These are phyloP conservation scores for Plutomurus gul DNA, from an alignment of 1,140 invertebrate genomes.

Conservation along the genomic window DNA sequence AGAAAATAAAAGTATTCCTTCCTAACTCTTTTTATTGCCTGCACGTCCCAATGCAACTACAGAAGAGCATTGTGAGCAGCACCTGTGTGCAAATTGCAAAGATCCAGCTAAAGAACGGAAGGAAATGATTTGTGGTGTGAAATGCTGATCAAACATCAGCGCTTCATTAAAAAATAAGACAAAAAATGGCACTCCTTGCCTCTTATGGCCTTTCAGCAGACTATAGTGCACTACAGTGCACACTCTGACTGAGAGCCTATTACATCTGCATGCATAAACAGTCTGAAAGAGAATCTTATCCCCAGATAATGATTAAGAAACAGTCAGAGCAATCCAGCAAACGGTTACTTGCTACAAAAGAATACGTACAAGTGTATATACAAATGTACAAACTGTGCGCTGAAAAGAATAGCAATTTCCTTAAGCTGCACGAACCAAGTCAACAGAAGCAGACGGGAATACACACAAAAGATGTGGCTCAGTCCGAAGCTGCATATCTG, in stretches of 20 bases:
- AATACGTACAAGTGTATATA: no score
- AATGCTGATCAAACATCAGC: neutral
- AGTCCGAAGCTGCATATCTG: neutral
- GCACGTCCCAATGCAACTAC: neutral
- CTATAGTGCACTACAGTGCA: neutral
- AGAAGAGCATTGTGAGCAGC: neutral
- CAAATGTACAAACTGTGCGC: no score
- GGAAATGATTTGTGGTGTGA: neutral
- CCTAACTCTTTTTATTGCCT: neutral
- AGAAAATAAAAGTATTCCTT: neutral
- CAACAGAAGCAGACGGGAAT: neutral
- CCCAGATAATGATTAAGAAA: neutral
- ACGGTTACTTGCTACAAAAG: neutral
- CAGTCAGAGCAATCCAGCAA: neutral
- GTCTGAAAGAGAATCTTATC: constrained; percentile 5
- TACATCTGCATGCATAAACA: constrained; percentile 1
- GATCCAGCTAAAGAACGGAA: neutral
- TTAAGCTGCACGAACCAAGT: neutral
- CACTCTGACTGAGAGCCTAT: neutral
- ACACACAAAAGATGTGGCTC: neutral
- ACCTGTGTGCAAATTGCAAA: neutral
- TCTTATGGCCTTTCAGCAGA: neutral
- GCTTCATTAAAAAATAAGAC: neutral
- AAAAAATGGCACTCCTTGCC: neutral
- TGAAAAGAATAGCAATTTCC: neutral